Evolutionary conservation across 2,113 vertebrate species (phyloP), one percentile per base, ranked within the genome.

Genomic region (Lichenostomus cassidix): DNA sequence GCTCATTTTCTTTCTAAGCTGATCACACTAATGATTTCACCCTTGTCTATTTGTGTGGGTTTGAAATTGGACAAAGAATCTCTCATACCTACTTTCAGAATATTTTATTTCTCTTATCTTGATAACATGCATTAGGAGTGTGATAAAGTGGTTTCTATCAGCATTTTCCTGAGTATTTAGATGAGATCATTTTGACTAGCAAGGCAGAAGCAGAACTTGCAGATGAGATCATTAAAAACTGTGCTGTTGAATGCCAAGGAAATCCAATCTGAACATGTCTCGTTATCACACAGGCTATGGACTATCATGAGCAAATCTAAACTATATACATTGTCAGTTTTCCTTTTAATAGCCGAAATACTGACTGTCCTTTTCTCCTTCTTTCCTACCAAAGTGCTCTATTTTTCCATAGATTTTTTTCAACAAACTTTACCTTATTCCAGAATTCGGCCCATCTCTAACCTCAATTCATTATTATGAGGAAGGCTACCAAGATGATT

Each of bases 91-190:
- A 59, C 73, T 77, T 93, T 11, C 67, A 76, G 37, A 90, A 55
- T 50, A 77, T 62, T 65, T 87, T 50, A 74, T 80, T 95, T 94
- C 46, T 67, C 83, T 86, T 95, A 59, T 47, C 84, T 90, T 65
- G 58, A 55, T 52, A 47, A 58, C 19, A 73, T 27, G 58, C 35
- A 53, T 49, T 76, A 91, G 55, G 37, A 67, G 23, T 2, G 17
- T 44, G 56, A 80, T 70, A 37, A 86, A 91, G 73, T 29, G 75
- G 58, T 70, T 47, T 56, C 68, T 60, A 71, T 70, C 69, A 92
- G 49, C 52, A 46, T 59, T 87, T 89, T 44, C 47, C 77, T 86
- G 74, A 74, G 27, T 87, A 86, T 86, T 85, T 77, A 88, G 50
- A 92, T 73, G 59, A 82, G 81, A 86, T 90, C 19, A 70, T 91